A percentile compares a stretch with the other conserved stretches of the same genome.
phyloP scores from a whole-genome alignment of 2,797 vertebrate genomes.

The Oceanodroma leucorhoa region DNA sequence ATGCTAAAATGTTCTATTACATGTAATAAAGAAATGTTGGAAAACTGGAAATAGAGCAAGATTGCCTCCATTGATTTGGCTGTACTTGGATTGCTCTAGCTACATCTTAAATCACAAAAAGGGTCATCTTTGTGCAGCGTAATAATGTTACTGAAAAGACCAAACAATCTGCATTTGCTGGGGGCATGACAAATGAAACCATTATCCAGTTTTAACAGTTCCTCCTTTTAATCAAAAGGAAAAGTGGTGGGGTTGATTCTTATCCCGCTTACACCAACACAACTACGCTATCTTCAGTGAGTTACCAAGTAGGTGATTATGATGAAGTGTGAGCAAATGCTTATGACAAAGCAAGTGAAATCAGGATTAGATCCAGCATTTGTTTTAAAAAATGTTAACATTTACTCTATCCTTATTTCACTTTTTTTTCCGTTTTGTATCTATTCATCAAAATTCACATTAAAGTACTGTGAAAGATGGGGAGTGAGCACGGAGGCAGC shows the following conservation, averaged over 20 bases:
- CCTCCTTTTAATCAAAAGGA: neutral
- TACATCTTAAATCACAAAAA: conserved; percentile 22
- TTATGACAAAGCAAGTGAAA: neutral
- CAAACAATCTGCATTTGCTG: neutral
- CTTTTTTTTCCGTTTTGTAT: neutral
- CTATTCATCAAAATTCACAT: neutral
- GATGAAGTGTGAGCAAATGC: neutral
- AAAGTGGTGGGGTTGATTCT: neutral
- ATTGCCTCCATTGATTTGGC: neutral
- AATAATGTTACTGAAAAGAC: conserved; percentile 4
- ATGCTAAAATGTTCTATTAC: conserved; percentile 53
- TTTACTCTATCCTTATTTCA: neutral
- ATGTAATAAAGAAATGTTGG: conserved; percentile 41
- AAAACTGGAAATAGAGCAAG: conserved; percentile 31
- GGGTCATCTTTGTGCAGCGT: neutral
- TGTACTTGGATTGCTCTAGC: conserved; percentile 9
- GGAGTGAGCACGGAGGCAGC: neutral
- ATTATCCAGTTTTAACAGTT: neutral
- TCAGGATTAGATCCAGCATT: neutral
- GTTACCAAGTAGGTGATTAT: neutral
- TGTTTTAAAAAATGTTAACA: neutral
- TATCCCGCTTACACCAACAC: neutral
- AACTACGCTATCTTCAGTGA: neutral
- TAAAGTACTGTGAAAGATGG: neutral
- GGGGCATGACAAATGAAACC: neutral